Base-by-base conservation (phyloP, 2,888 invertebrate species). In the Formica aserva region DNA sequence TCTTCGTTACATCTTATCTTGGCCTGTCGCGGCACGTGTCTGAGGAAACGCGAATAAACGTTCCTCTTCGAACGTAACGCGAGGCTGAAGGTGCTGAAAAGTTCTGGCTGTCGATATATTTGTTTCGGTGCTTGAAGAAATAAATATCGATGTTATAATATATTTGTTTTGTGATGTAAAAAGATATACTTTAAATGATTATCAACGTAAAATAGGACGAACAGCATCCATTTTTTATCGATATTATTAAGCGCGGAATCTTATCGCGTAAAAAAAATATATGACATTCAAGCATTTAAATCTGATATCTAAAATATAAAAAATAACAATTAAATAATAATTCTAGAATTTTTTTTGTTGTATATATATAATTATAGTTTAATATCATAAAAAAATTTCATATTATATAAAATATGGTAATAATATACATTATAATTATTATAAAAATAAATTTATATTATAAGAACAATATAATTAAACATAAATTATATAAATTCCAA, bases 1-100 rank as follows among this genome's bases (percentile, higher is more conserved):
- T 60, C 69, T 78, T 41, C 78, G n/a, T 35, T 57, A 13, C 45
- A 32, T 60, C 57, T 69, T 71, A 29, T 45, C 22, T 75, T 32
- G 38, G 4, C n/a, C 26, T 13, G 77, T 55, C 77, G 38, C 3
- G 55, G 18, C 35, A n/a, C 45, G 35, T 48, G 35, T 63, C 38
- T 13, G n/a, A 38, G 66, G 8, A 67, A 67, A 55, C 65, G 52
- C 76, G 48, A 35, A 38, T n/a, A 8, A n/a, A 52, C 13, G 15
- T 5, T 41, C 45, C 29, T 45, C 15, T 15, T 41, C 48, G 63
- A 63, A 18, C 62, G 62, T 62, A 55, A 62, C 48, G 63, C 62
- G 75, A 75, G 22, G 15, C 32, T n/a, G 41, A 74, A 60, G 38
- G 18, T 22, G 26, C n/a, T 57, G 77, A 57, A 55, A 52, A 67